Evolutionary conservation across 1,140 invertebrate species (phyloP).

Genomic region (Cherax quadricarinatus): DNA sequence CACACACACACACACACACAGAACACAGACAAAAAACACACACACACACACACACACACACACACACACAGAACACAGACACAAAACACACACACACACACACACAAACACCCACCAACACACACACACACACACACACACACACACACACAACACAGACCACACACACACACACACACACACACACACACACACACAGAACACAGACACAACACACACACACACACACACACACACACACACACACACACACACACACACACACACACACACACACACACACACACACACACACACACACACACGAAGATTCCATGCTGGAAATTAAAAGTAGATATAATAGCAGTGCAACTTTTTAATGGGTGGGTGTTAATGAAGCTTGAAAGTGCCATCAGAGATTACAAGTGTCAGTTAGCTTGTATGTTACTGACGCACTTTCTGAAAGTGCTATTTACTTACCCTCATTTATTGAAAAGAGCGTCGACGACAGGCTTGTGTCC

Average conservation of each 20-base stretch:
- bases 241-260: too few relatives aligned
- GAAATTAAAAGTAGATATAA: neutral
- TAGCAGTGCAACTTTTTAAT: neutral
- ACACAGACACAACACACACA: too few relatives aligned
- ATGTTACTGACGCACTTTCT: neutral
- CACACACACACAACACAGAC: too few relatives aligned
- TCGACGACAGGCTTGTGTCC: neutral
- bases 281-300: slow-evolving; percentile 4
- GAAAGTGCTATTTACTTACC: neutral
- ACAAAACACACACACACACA: neutral
- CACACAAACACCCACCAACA: too few relatives aligned
- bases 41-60: too few relatives aligned
- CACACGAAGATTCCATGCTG: neutral
- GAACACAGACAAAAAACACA: too few relatives aligned
- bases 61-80: too few relatives aligned
- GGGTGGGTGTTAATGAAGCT: too few relatives aligned
- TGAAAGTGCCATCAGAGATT: neutral
- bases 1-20: slow-evolving; percentile 21
- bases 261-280: neutral
- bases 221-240: neutral
- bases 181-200: neutral
- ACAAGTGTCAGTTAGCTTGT: neutral
- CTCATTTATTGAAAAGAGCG: neutral
- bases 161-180: too few relatives aligned
- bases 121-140: slow-evolving; percentile 5